Evolutionary conservation across 2,888 invertebrate species (phyloP).

Genomic region (Acleris literana): DNA sequence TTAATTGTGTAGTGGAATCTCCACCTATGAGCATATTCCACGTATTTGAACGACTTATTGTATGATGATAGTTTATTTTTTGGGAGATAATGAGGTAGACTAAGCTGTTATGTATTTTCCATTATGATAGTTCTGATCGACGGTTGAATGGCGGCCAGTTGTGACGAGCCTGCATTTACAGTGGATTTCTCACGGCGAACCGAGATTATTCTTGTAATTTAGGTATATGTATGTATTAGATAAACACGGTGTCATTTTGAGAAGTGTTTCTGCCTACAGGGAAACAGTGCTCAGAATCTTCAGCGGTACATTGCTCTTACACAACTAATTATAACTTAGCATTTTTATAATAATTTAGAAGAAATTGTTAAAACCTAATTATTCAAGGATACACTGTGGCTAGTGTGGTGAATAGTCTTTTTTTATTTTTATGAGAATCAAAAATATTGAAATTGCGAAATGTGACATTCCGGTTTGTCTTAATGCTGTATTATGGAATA

Average conservation of each 20-base stretch:
- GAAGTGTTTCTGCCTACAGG: slow-evolving; percentile 66
- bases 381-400: slow-evolving; percentile 67
- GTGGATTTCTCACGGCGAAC: slow-evolving; percentile 74
- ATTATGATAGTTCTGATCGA: slow-evolving; percentile 64
- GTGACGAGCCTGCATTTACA: slow-evolving; percentile 77
- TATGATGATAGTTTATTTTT: slow-evolving; percentile 80
- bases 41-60: slow-evolving; percentile 71
- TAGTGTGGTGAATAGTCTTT: slow-evolving; percentile 72
- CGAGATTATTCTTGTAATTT: slow-evolving; percentile 78
- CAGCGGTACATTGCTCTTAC: slow-evolving; percentile 77
- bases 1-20: slow-evolving; percentile 50
- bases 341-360: slow-evolving; percentile 83
- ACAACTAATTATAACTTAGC: slow-evolving; percentile 83
- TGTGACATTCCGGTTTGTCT: slow-evolving; percentile 84
- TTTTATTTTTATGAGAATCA: slow-evolving; percentile 77
- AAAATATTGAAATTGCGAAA: slow-evolving; percentile 74
- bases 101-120: slow-evolving; percentile 82
- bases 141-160: slow-evolving; percentile 65
- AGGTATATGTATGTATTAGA: slow-evolving; percentile 79
- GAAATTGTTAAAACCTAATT: slow-evolving; percentile 75
- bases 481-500: slow-evolving; percentile 84
- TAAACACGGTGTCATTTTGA: slow-evolving; percentile 74
- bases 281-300: slow-evolving; percentile 72
- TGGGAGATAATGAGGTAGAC: slow-evolving; percentile 80
- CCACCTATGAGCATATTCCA: slow-evolving; percentile 67